A percentile compares a stretch with the other conserved stretches of the same genome.
phyloP scores from a whole-genome alignment of 2,113 vertebrate genomes.

The Mus spicilegus region DNA sequence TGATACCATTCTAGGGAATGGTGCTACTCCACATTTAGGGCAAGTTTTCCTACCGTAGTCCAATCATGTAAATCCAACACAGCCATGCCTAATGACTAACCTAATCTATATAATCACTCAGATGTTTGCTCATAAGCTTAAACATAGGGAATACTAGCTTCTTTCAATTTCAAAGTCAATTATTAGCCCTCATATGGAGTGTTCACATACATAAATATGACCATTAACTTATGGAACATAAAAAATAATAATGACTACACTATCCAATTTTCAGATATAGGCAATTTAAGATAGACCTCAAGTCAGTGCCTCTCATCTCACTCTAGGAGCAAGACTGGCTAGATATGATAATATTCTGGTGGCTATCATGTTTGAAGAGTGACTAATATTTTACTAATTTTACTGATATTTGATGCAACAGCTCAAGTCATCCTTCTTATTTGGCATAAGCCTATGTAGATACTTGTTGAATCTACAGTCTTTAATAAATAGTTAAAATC shows the following conservation, averaged over 20 bases:
- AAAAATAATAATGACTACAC: neutral
- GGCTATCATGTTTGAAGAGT: neutral
- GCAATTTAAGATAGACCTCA: neutral
- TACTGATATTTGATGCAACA: neutral
- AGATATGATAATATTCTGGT: too few relatives aligned
- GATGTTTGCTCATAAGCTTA: too few relatives aligned
- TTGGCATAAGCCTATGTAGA: neutral
- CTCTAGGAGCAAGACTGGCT: neutral
- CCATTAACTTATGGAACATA: neutral
- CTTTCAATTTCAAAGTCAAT: too few relatives aligned
- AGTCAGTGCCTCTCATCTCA: neutral
- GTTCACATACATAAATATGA: neutral
- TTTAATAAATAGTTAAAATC: neutral
- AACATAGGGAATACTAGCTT: too few relatives aligned
- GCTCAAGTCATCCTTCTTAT: neutral
- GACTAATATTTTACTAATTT: neutral
- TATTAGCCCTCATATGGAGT: too few relatives aligned
- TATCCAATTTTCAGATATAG: neutral
- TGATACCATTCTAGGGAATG: too few relatives aligned
- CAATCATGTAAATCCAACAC: too few relatives aligned
- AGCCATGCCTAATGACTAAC: too few relatives aligned
- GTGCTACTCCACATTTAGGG: too few relatives aligned
- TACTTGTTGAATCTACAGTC: neutral
- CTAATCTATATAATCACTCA: too few relatives aligned
- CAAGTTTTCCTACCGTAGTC: too few relatives aligned